Evolutionary conservation across 1,140 invertebrate genomes (phyloP).

Genomic region (Heterodera carotae): DNA sequence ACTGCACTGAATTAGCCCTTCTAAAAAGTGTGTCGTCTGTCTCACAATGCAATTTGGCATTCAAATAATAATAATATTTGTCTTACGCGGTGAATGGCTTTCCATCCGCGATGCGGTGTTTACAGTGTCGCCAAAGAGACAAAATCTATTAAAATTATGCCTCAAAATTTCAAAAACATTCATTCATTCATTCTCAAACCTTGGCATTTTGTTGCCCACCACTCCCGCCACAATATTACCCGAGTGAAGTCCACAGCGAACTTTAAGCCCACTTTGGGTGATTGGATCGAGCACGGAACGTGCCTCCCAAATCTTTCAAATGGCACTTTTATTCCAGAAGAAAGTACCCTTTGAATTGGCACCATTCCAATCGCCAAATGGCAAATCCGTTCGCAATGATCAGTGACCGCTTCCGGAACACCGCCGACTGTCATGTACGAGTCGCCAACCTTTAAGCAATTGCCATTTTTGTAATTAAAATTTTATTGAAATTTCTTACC

Average conservation of each 20-base stretch:
- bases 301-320: slow-evolving; percentile 58
- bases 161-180: neutral
- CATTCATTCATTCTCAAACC: slow-evolving; percentile 46
- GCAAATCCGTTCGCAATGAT: slow-evolving; percentile 89
- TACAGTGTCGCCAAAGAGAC: slow-evolving; percentile 78
- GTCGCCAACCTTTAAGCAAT: slow-evolving; percentile 75
- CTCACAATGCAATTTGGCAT: neutral
- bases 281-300: slow-evolving; percentile 61
- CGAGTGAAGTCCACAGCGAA: slow-evolving; percentile 60
- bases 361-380: slow-evolving; percentile 70
- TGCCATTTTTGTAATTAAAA: slow-evolving; percentile 17
- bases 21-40: neutral
- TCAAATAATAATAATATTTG: neutral
- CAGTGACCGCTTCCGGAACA: slow-evolving; percentile 84
- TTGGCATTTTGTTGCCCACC: slow-evolving; percentile 69
- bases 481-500: slow-evolving; percentile 65
- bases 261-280: slow-evolving; percentile 47
- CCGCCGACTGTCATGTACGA: slow-evolving; percentile 99
- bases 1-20: slow-evolving; percentile 56
- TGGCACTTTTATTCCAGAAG: neutral
- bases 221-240: slow-evolving; percentile 68
- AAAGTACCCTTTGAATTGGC: neutral
- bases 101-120: slow-evolving; percentile 67
- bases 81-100: slow-evolving; percentile 56
- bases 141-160: slow-evolving; percentile 68